phyloP scores from a whole-genome alignment of 2,797 vertebrate genomes.

The Loris lydekkerianus region DNA sequence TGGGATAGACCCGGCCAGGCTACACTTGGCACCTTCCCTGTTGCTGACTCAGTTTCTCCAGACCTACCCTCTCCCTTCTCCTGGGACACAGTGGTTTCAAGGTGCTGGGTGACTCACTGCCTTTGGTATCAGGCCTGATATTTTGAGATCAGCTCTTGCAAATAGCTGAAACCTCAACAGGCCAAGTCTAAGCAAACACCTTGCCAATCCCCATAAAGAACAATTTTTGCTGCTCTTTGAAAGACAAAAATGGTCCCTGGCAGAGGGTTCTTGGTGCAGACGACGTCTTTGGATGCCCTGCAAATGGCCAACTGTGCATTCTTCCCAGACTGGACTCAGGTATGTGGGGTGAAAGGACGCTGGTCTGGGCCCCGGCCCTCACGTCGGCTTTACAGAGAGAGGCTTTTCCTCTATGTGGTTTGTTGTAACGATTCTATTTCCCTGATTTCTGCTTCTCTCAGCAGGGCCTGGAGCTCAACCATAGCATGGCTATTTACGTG shows the following conservation, averaged over 20 bases:
- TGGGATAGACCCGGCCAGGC: accelerated
- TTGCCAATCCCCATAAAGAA: constrained; percentile 65
- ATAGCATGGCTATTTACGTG: background rate
- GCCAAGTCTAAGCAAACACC: constrained; percentile 54
- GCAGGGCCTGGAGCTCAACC: background rate
- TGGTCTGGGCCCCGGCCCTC: background rate
- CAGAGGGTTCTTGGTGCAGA: background rate
- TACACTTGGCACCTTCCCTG: background rate
- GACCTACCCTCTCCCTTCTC: background rate
- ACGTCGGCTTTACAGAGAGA: background rate
- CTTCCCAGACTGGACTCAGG: background rate
- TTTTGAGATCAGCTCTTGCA: constrained; percentile 57
- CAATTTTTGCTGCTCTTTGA: background rate
- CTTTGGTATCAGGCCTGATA: background rate
- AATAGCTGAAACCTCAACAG: constrained; percentile 58
- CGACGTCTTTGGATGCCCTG: background rate
- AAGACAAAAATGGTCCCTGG: constrained; percentile 60
- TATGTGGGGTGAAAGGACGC: accelerated
- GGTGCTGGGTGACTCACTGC: background rate
- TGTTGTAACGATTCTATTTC: background rate
- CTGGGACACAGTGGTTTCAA: background rate
- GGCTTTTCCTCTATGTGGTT: background rate
- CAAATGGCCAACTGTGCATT: accelerated
- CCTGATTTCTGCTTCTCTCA: background rate
- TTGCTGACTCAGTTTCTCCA: background rate